These are phyloP conservation scores for Acronicta psi DNA, from an alignment of 2,888 invertebrate species.

Conservation along the genomic window DNA sequence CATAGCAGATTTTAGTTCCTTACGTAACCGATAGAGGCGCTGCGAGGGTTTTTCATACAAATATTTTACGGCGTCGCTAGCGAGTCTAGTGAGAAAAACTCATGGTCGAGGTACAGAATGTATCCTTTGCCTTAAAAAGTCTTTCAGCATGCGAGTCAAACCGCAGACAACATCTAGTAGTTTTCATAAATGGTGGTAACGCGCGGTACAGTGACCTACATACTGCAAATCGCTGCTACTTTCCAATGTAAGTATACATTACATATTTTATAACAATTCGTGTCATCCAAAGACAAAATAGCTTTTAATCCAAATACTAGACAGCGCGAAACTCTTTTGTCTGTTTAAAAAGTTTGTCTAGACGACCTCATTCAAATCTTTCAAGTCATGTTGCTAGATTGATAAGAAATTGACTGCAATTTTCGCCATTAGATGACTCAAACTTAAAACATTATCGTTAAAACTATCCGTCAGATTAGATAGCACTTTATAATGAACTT, in stretches of 20 bases:
- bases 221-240: conserved; percentile 66
- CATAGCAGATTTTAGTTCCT: too few relatives aligned
- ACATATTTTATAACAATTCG: conserved; percentile 61
- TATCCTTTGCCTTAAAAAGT: conserved; percentile 4
- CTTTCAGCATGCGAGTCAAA: too few relatives aligned
- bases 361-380: conserved; percentile 41
- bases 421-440: conserved; percentile 20
- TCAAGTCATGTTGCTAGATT: conserved; percentile 40
- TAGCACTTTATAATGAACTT: conserved; percentile 18
- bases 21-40: too few relatives aligned
- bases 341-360: conserved; percentile 29
- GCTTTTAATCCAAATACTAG: conserved; percentile 42
- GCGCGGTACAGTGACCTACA: conserved; percentile 69
- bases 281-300: conserved; percentile 37
- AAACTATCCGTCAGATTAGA: conserved; percentile 12
- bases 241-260: conserved; percentile 67
- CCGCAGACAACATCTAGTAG: too few relatives aligned
- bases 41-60: too few relatives aligned
- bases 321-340: conserved; percentile 36
- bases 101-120: too few relatives aligned
- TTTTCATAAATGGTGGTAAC: conserved; percentile 68
- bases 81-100: too few relatives aligned
- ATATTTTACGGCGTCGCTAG: too few relatives aligned
- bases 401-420: conserved; percentile 36
- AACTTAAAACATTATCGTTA: conserved; percentile 18